phyloP scores from a whole-genome alignment of 2,888 invertebrate species.

The Sesamia inferens region DNA sequence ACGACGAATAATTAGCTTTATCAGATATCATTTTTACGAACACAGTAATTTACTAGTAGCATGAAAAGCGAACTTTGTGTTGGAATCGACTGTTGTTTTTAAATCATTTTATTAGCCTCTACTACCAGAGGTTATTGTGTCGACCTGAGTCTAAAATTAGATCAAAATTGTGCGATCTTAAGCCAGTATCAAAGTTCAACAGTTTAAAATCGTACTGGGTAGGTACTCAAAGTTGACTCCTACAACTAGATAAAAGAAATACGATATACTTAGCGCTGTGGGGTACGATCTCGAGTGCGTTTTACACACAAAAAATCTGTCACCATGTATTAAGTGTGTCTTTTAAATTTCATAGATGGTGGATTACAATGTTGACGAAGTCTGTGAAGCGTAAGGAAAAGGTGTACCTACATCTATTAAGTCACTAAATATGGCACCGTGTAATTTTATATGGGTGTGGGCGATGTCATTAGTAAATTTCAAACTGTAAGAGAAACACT shows the following conservation, averaged over 20 bases:
- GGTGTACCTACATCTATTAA: constrained; percentile 81
- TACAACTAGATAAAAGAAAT: constrained; percentile 69
- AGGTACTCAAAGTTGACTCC: constrained; percentile 43
- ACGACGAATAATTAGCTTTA: constrained; percentile 85
- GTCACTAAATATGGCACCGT: constrained; percentile 82
- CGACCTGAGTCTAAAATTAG: constrained; percentile 15
- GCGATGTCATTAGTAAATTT: constrained; percentile 85
- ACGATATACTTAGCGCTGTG: constrained; percentile 62
- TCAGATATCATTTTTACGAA: constrained; percentile 83
- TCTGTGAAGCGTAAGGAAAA: constrained; percentile 79
- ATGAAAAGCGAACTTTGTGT: constrained; percentile 78
- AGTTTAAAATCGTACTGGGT: constrained; percentile 5
- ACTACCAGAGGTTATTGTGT: constrained; percentile 20
- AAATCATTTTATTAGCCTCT: constrained; percentile 51
- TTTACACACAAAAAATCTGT: constrained; percentile 82
- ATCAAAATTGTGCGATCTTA: not conserved
- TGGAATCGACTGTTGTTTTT: constrained; percentile 65
- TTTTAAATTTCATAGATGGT: constrained; percentile 81
- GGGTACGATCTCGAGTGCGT: constrained; percentile 64
- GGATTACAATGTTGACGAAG: constrained; percentile 78
- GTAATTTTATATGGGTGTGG: constrained; percentile 83
- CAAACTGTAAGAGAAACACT: constrained; percentile 80
- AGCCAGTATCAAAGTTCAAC: constrained; percentile 5
- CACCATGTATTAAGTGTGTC: constrained; percentile 77
- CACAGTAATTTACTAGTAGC: constrained; percentile 81